Evolutionary conservation across 2,113 vertebrate species (phyloP).

Genomic region (Axis porcinus): DNA sequence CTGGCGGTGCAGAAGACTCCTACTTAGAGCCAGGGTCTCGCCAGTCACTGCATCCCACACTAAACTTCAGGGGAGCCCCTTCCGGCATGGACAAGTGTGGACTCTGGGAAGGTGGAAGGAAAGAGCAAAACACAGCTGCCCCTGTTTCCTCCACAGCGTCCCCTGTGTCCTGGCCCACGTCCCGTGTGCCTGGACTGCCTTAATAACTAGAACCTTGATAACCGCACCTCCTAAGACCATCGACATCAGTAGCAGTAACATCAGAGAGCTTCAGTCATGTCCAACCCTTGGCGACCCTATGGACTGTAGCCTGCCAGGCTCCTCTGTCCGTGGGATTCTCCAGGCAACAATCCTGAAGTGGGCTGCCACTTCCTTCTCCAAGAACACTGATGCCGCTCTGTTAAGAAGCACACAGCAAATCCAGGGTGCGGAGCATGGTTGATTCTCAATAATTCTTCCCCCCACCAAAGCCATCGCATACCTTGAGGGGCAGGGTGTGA

Average conservation of each 20-base stretch:
- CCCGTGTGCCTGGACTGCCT: fast-evolving
- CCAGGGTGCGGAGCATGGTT: fast-evolving
- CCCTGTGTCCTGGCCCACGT: fast-evolving
- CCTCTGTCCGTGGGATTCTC: background rate
- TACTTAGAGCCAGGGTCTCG: fast-evolving
- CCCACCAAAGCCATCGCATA: background rate
- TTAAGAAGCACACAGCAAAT: background rate
- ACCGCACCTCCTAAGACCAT: too few relatives aligned
- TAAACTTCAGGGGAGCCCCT: fast-evolving
- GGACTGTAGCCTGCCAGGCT: background rate
- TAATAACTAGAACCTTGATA: too few relatives aligned
- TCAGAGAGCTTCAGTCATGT: background rate
- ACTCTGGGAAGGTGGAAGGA: fast-evolving
- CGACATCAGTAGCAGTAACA: background rate
- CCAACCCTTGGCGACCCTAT: background rate
- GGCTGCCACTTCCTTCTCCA: background rate
- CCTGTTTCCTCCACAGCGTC: fast-evolving
- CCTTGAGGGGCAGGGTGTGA: background rate
- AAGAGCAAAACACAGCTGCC: fast-evolving
- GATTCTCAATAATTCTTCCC: background rate
- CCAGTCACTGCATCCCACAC: fast-evolving
- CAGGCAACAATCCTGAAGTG: background rate
- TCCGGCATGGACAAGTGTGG: fast-evolving
- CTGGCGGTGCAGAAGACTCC: fast-evolving
- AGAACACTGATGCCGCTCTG: fast-evolving